Evolutionary conservation across 2,797 vertebrate genomes (phyloP).

Genomic region (Zalophus californianus): DNA sequence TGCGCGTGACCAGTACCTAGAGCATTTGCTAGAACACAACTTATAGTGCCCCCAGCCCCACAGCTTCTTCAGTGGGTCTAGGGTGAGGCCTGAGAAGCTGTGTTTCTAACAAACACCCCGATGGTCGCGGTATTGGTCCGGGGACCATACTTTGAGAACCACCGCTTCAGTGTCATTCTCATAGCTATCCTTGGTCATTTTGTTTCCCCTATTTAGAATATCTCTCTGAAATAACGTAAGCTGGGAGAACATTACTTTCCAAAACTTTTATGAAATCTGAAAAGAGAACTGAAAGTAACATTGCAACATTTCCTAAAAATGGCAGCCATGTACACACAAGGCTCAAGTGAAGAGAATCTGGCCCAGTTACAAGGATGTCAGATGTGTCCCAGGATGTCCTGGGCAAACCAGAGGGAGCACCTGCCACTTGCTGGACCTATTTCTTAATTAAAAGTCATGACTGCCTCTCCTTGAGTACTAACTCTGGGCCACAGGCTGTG

Average conservation of each 20-base stretch:
- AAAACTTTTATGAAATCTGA: not conserved
- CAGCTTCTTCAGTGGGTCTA: fast-evolving
- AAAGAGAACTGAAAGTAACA: not conserved
- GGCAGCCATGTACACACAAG: not conserved
- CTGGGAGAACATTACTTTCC: not conserved
- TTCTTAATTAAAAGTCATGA: not conserved
- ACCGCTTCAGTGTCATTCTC: not conserved
- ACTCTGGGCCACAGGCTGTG: not conserved
- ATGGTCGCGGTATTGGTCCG: fast-evolving
- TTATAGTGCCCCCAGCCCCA: not conserved
- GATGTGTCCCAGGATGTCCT: not conserved
- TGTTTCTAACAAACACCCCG: not conserved
- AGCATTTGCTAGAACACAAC: not conserved
- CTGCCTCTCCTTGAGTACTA: not conserved
- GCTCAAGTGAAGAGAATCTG: not conserved
- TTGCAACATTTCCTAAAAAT: not conserved
- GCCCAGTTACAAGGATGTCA: not conserved
- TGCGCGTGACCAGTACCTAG: fast-evolving
- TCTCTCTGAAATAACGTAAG: not conserved
- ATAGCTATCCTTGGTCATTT: not conserved
- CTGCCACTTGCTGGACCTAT: not conserved
- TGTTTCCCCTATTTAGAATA: not conserved
- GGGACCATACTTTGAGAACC: not conserved
- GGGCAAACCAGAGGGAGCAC: not conserved
- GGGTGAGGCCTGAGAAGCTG: not conserved